A percentile compares a stretch with the other conserved stretches of the same genome.
Evolutionary conservation across 2,888 invertebrate genomes (phyloP).

Genomic region (Lypha dubia): DNA sequence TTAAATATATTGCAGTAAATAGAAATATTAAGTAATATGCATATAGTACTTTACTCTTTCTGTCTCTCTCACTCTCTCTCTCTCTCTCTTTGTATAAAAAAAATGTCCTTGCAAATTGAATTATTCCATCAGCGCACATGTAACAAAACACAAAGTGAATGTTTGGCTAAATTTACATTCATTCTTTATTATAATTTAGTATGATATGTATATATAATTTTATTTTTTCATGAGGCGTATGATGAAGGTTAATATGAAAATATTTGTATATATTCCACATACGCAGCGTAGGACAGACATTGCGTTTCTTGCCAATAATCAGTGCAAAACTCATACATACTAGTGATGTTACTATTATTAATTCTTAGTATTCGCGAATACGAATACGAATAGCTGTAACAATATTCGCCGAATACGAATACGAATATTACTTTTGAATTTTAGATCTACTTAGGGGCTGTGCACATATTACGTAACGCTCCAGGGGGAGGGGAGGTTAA

Average conservation of each 20-base stretch:
- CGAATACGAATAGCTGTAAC: too few species aligned
- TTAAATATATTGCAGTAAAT: constrained; percentile 56
- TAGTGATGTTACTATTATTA: too few species aligned
- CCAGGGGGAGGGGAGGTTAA: too few species aligned
- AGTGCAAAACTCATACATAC: too few species aligned
- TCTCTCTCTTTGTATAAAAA: neutral
- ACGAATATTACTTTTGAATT: too few species aligned
- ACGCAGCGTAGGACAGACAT: too few species aligned
- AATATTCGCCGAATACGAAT: too few species aligned
- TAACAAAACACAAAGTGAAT: constrained; percentile 1
- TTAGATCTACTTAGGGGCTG: too few species aligned
- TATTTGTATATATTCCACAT: too few species aligned
- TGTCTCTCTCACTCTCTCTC: neutral
- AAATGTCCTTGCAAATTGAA: constrained; percentile 35
- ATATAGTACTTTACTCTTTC: constrained; percentile 18
- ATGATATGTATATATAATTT: constrained; percentile 31
- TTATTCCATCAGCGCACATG: neutral
- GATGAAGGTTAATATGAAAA: constrained; percentile 15
- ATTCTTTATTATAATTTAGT: constrained; percentile 9
- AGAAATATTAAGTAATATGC: constrained; percentile 50
- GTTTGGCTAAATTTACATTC: constrained; percentile 1
- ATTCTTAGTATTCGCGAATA: too few species aligned
- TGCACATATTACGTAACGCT: too few species aligned
- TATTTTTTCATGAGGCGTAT: constrained; percentile 32
- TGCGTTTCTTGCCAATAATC: too few species aligned